Conservation (phyloP, 2,797 vertebrate genomes). For the Chrysocyon brachyurus region DNA sequence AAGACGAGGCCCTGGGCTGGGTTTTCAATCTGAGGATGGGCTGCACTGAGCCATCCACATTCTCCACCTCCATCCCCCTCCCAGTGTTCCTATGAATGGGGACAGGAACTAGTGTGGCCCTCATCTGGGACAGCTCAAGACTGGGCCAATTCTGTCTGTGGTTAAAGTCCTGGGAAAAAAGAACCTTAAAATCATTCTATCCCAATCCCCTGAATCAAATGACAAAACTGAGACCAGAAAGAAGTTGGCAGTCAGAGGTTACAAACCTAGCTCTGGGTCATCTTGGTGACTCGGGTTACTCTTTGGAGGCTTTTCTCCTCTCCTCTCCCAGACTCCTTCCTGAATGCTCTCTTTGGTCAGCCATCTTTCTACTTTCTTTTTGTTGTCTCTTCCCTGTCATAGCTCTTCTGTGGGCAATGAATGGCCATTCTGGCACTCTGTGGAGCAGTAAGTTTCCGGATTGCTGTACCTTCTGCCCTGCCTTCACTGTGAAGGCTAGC, state of each 20-base stretch:
- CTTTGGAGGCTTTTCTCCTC: background rate
- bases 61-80: too few relatives aligned
- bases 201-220: background rate
- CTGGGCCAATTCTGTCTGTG: background rate
- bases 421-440: background rate
- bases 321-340: background rate
- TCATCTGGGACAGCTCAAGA: background rate
- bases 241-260: background rate
- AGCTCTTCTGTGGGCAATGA: background rate
- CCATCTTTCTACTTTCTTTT: background rate
- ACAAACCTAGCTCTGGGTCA: background rate
- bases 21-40: background rate
- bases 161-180: background rate
- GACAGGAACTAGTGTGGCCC: background rate
- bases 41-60: background rate
- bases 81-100: background rate
- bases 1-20: background rate
- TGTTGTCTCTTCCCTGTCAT: background rate
- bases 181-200: background rate
- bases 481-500: background rate
- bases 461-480: background rate
- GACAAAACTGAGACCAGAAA: background rate
- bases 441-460: background rate
- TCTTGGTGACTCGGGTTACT: background rate
- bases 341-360: background rate